Evolutionary conservation across 2,113 vertebrate species (phyloP), one percentile per base, ranked within the genome.

Genomic region (Ctenomys sociabilis): DNA sequence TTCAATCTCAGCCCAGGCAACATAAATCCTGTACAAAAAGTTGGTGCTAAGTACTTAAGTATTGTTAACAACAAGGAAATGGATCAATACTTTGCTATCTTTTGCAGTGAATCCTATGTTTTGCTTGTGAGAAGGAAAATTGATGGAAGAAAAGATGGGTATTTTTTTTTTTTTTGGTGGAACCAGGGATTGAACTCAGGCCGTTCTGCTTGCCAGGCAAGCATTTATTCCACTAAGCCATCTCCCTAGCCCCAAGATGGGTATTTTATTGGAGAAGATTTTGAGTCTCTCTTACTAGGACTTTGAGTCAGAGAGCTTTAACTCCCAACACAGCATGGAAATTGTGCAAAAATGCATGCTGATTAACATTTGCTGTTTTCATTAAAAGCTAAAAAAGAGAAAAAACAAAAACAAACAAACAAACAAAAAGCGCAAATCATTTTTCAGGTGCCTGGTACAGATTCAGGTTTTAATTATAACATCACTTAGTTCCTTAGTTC

Each of bases 251-350:
- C n/a, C n/a, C n/a, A n/a, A n/a, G 63, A 89, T 91, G 88, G 97
- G 95, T 11, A 96, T 77, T 95, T 82, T 54, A 24, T 40, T n/a
- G 45, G 17, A 92, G n/a, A n/a, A 89, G 91, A 97, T 95, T 96
- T 89, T 97, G 93, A n/a, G n/a, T 93, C 81, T 95, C 92, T 92
- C 97, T 95, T 97, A 96, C 90, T 81, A 95, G 91, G 73, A 93
- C 83, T 96, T 86, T 92, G 96, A 97, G 97, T 97, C 91, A 95
- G 96, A 95, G 95, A n/a, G n/a, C n/a, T n/a, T n/a, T n/a, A n/a
- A 98, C 97, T 95, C 92, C 68, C 49, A 94, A 84, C 63, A 96
- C 95, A 94, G 93, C 95, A 97, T 80, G 80, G 88, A 98, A 96
- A 97, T 54, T 80, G 28, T 92, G 63, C 93, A 92, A 97, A 97